Percentiles rank a stretch among this genome's conserved stretches.
Conservation (phyloP, 2,888 invertebrate genomes). For the Phytoseiulus persimilis region DNA sequence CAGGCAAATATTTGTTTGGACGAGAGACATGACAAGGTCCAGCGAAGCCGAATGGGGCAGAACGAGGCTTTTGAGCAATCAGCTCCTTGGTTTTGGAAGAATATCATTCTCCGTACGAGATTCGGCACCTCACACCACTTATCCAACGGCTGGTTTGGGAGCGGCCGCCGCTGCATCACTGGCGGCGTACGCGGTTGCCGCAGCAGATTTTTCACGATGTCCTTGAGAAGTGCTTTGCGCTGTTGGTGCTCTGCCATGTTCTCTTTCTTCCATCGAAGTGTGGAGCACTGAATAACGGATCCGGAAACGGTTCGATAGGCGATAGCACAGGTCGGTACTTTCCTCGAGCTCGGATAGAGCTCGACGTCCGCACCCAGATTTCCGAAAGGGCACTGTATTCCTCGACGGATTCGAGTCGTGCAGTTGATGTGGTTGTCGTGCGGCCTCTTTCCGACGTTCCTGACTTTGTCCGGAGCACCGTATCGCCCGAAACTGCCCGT, state of each 20-base stretch:
- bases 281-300: neutral
- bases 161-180: neutral
- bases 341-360: too few relatives aligned
- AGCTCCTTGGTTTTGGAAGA: neutral
- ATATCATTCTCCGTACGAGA: neutral
- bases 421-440: too few relatives aligned
- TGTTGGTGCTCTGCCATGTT: neutral
- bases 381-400: too few relatives aligned
- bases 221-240: neutral
- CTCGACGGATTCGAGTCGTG: too few relatives aligned
- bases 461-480: too few relatives aligned
- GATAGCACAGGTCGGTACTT: too few relatives aligned
- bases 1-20: too few relatives aligned
- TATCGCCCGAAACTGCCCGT: too few relatives aligned
- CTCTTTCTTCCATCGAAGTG: neutral
- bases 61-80: neutral
- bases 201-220: neutral
- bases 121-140: neutral
- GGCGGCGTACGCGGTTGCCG: neutral
- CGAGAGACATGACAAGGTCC: too few relatives aligned
- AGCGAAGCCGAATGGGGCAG: neutral
- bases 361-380: too few relatives aligned
- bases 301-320: neutral
- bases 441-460: too few relatives aligned
- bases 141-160: neutral